Evolutionary conservation across 2,888 invertebrate species (phyloP).

Genomic region (Brenthis ino): DNA sequence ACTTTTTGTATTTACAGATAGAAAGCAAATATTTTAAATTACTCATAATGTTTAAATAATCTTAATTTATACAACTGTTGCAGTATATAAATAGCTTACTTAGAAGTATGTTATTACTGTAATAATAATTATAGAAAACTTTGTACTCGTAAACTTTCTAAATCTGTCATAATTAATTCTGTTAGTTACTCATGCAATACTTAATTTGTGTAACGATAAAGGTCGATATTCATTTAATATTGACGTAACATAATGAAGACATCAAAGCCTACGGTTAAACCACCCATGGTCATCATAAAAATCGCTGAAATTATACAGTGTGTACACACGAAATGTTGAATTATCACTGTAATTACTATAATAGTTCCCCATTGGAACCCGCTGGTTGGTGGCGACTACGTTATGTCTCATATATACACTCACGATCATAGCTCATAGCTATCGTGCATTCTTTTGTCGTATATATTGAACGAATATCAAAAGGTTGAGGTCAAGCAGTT

Average conservation of each 20-base stretch:
- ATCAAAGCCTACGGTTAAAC: conserved; percentile 56
- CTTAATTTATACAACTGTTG: too few relatives aligned
- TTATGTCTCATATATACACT: conserved; percentile 49
- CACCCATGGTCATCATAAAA: conserved; percentile 69
- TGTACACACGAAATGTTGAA: conserved; percentile 60
- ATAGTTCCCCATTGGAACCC: conserved; percentile 57
- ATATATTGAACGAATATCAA: conserved; percentile 50
- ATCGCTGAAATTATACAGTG: conserved; percentile 71
- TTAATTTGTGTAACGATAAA: conserved; percentile 43
- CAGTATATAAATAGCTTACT: too few relatives aligned
- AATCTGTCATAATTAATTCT: conserved; percentile 30
- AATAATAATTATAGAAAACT: conserved; percentile 2
- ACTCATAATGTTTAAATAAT: too few relatives aligned
- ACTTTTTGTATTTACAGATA: too few relatives aligned
- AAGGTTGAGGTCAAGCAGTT: conserved; percentile 55
- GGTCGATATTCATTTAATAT: conserved; percentile 44
- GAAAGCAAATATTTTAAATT: too few relatives aligned
- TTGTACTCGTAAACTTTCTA: conserved; percentile 21
- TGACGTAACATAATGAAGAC: conserved; percentile 54
- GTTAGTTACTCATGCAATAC: conserved; percentile 25
- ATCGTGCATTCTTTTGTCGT: conserved; percentile 59
- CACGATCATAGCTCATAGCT: conserved; percentile 58
- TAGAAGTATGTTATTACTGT: background rate
- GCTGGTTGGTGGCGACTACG: conserved; percentile 51
- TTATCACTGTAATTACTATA: conserved; percentile 72